These are phyloP conservation scores for Dione vanillae DNA, from an alignment of 2,888 invertebrate genomes.

Conservation along the genomic window DNA sequence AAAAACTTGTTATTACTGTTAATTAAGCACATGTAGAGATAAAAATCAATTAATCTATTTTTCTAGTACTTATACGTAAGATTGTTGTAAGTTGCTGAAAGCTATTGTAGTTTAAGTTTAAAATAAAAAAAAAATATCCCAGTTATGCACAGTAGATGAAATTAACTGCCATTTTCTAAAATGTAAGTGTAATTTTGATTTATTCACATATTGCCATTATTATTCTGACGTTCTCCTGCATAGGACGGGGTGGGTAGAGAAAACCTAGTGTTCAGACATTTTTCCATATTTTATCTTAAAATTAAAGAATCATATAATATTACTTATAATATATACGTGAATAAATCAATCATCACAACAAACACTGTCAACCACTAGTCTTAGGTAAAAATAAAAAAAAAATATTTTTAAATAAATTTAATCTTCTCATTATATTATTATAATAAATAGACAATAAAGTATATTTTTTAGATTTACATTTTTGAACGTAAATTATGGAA, in stretches of 20 bases:
- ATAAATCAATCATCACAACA: slow-evolving; percentile 18
- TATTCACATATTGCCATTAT: background rate
- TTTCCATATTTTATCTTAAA: background rate
- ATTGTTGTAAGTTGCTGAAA: slow-evolving; percentile 25
- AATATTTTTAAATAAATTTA: slow-evolving; percentile 37
- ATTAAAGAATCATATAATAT: too few relatives aligned
- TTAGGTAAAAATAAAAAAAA: slow-evolving; percentile 37
- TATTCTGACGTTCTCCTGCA: background rate
- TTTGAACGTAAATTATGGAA: slow-evolving; percentile 31
- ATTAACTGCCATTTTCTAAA: slow-evolving; percentile 31
- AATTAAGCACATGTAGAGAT: slow-evolving; percentile 13
- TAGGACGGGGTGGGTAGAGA: background rate
- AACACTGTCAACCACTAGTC: slow-evolving; percentile 45
- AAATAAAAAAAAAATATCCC: background rate
- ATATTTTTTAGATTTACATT: slow-evolving; percentile 35
- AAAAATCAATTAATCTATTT: slow-evolving; percentile 24
- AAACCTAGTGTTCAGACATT: background rate
- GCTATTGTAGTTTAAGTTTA: slow-evolving; percentile 18
- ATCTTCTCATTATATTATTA: slow-evolving; percentile 37
- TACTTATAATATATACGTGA: background rate
- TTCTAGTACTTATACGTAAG: slow-evolving; percentile 33
- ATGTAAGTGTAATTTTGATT: slow-evolving; percentile 13
- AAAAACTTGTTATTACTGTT: background rate
- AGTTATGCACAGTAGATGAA: slow-evolving; percentile 20
- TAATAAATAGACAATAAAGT: slow-evolving; percentile 28